Base-by-base conservation (phyloP, 2,797 vertebrate species). In the Platalea minor region DNA sequence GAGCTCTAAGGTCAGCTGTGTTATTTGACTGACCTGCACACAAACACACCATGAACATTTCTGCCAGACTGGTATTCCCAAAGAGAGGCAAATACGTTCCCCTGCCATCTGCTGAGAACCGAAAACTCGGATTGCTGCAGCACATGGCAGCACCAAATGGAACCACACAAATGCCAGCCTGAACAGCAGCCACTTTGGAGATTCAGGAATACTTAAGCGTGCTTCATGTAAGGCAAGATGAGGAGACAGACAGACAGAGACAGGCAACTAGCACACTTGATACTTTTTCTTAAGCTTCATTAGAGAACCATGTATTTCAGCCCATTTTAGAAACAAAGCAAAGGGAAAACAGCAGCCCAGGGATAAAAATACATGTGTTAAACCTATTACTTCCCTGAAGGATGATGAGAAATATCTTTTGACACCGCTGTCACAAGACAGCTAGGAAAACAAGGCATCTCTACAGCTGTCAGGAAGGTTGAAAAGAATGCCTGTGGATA, bases 261-360 rank as follows among this genome's bases (percentile, higher is more conserved):
- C n/a, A 86, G 12, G 19, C 79, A 91, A 63, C 20, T 19, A 78
- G 29, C 51, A 67, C 33, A 57, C 63, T 72, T 83, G 51, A 50
- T 57, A 65, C 3, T 23, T 88, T 59, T 79, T 33, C 65, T 89
- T 70, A 89, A 94, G 43, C 69, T 73, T 67, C 48, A 76, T 18
- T 54, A 73, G 80, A 67, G 78, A 93, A 37, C 29, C 23, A 79
- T 10, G 5, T 33, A 74, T 57, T 94, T 7, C 19, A 85, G 57
- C 79, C 64, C 95, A 83, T 45, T 88, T 69, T 18, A 73, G 81
- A 95, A 90, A 95, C 7, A 94, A 76, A 91, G 10, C 31, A 64
- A 90, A 78, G 43, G 19, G 41, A 35, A 89, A 78, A 70, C 41
- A 76, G 37, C 37, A 85, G 37, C 48, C 60, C 26, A 84, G 43